Base-by-base conservation (phyloP, 2,888 invertebrate species). In the Gymnoscelis rufifasciata region DNA sequence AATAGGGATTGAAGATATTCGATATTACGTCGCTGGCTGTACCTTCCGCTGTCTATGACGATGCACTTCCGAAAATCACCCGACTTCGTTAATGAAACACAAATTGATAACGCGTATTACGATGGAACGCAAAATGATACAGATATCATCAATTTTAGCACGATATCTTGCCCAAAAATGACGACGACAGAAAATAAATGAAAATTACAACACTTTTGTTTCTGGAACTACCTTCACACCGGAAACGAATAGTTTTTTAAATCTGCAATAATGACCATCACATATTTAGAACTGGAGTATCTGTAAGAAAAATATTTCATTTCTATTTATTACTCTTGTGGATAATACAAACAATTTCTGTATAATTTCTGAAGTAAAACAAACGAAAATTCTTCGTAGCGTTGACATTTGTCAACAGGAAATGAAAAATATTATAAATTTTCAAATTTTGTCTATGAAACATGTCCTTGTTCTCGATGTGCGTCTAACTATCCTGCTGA, bases 131-230 rank as follows among this genome's bases (percentile, higher is more conserved):
- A 78, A 83, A 83, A 74, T 77, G 75, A 77, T 77, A 65, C 65
- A 62, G 70, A 75, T 76, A 77, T 72, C 74, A 78, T 71, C 60
- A 75, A 80, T 76, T 66, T 64, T 69, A 69, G 74, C 75, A 78
- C 82, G 78, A 71, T 78, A 75, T 67, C 72, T 73, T 74, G 66
- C 72, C 67, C 72, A 79, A 83, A 79, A 77, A 78, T 73, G 79
- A 86, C 82, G 79, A 86, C 82, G 82, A 83, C 78, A 80, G 82
- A 88, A 88, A 87, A 87, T 87, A 87, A 86, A 86, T 83, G 83
- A 86, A 84, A 83, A 76, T 59, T 75, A 56, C 52, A 45, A 68
- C 79, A 86, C 87, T 87, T 86, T 87, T 80, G 86, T 84, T 86
- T 84, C 79, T 78, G 68, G 73, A 78, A 78, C 86, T 82, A 75